A percentile compares a stretch with the other conserved stretches of the same genome.
Evolutionary conservation across 1,140 invertebrate genomes (phyloP).

Genomic region (Choristoneura fumiferana): DNA sequence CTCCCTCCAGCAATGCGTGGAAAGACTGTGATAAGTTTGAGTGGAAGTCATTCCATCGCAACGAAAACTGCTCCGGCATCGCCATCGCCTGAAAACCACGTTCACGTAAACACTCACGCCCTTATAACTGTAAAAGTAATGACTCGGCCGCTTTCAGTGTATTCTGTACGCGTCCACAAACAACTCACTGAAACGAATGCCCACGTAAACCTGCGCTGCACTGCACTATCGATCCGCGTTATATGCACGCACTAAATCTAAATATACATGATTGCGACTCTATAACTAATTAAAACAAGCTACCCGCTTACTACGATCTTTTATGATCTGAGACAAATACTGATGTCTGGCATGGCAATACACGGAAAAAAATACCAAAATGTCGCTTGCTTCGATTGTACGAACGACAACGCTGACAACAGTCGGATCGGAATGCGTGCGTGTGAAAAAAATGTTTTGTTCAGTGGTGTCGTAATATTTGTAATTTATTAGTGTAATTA

Average conservation of each 20-base stretch:
- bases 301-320: constrained; percentile 30
- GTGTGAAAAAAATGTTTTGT: constrained; percentile 29
- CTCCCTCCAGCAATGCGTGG: constrained; percentile 82
- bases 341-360: constrained; percentile 69
- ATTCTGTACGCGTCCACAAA: constrained; percentile 60
- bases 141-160: constrained; percentile 47
- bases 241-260: constrained; percentile 16
- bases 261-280: constrained; percentile 30
- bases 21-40: constrained; percentile 86
- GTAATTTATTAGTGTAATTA: background rate
- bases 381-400: constrained; percentile 60
- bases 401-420: constrained; percentile 40
- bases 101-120: constrained; percentile 16
- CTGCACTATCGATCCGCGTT: constrained; percentile 11
- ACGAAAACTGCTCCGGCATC: constrained; percentile 85
- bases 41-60: constrained; percentile 92
- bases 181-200: constrained; percentile 60
- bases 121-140: constrained; percentile 54
- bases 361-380: constrained; percentile 67
- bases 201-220: constrained; percentile 27
- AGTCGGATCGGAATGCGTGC: constrained; percentile 14
- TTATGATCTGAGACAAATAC: constrained; percentile 51
- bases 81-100: constrained; percentile 56
- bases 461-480: background rate
- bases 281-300: constrained; percentile 24